Evolutionary conservation across 1,140 invertebrate genomes (phyloP).

Genomic region (Trinorchestia longiramus): DNA sequence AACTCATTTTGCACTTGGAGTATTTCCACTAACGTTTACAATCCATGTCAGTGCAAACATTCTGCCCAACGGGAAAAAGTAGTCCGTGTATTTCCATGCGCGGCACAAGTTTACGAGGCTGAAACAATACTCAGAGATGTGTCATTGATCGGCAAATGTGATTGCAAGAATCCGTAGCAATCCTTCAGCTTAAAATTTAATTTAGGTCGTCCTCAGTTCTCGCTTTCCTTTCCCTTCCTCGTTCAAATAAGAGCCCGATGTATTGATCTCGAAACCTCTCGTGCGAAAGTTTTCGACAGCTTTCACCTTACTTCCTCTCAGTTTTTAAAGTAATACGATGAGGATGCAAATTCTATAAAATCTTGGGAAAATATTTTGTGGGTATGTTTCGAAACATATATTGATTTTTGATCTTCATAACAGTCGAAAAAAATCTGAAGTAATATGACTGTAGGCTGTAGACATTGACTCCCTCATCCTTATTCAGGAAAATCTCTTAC

Average conservation of each 20-base stretch:
- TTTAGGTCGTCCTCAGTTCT: background rate
- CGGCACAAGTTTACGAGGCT: background rate
- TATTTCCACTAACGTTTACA: too few relatives aligned
- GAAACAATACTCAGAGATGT: background rate
- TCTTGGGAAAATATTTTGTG: background rate
- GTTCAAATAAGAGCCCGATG: background rate
- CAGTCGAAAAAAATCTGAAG: background rate
- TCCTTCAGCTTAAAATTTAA: background rate
- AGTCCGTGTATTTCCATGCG: too few relatives aligned
- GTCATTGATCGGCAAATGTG: background rate
- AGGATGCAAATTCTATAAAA: background rate
- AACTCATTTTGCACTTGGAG: too few relatives aligned
- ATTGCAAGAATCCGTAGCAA: background rate
- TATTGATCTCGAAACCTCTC: background rate
- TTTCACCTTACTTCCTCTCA: background rate
- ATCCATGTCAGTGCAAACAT: too few relatives aligned
- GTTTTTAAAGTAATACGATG: background rate
- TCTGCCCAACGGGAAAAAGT: too few relatives aligned
- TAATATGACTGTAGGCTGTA: background rate
- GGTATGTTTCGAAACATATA: background rate
- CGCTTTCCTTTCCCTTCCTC: background rate
- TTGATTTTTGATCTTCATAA: background rate
- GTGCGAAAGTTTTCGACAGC: background rate
- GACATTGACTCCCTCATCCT: background rate
- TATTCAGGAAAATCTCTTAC: background rate